Conservation (phyloP, 2,113 vertebrate genomes). For the Tragelaphus buxtoni region DNA sequence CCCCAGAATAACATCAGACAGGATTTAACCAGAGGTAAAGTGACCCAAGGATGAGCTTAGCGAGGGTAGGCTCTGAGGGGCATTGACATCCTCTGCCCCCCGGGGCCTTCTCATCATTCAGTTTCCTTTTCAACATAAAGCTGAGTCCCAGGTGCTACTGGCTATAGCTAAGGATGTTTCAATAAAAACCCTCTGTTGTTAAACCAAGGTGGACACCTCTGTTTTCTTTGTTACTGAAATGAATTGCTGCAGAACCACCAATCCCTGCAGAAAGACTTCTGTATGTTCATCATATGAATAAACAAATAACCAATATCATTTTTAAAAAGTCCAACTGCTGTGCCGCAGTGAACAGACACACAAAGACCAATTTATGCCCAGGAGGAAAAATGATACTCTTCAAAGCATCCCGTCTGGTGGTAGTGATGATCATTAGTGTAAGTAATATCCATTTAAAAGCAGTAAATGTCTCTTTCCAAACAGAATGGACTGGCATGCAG, state of each 20-base stretch:
- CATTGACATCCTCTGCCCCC: background rate
- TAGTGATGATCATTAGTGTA: constrained; percentile 44
- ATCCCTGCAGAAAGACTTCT: constrained; percentile 22
- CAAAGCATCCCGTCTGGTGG: constrained; percentile 27
- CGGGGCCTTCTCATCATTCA: background rate
- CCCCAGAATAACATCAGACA: background rate
- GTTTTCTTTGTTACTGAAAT: constrained; percentile 21
- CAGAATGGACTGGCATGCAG: background rate
- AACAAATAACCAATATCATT: constrained; percentile 36
- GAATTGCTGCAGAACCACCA: constrained; percentile 18
- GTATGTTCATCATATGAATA: background rate
- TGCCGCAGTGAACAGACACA: constrained; percentile 14
- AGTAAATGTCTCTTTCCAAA: constrained; percentile 54
- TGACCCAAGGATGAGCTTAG: constrained; percentile 1
- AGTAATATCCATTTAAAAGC: constrained; percentile 56
- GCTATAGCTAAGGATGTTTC: background rate
- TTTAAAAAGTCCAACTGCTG: background rate
- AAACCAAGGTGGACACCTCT: constrained; percentile 4
- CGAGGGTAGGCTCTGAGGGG: background rate
- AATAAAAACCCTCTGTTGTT: constrained; percentile 20
- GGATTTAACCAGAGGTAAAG: background rate
- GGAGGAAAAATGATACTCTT: constrained; percentile 37
- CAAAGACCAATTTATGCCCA: constrained; percentile 19
- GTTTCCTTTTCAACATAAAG: constrained; percentile 11
- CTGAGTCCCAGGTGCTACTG: background rate